Evolutionary conservation across 2,113 vertebrate species (phyloP).

Genomic region (Columba livia): DNA sequence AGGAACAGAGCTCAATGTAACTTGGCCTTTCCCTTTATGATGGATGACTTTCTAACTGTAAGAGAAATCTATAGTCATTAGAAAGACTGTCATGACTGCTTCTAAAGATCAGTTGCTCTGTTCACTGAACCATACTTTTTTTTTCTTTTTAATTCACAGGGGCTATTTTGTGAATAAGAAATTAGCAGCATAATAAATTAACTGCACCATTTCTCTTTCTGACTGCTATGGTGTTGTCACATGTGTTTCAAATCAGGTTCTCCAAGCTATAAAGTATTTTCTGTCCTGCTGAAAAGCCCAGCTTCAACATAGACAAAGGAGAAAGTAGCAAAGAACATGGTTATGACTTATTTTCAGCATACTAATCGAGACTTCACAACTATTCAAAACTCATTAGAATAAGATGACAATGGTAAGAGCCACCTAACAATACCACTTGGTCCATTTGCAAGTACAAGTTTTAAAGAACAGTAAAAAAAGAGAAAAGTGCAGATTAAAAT

Average conservation of each 20-base stretch:
- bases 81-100: not conserved
- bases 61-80: not conserved
- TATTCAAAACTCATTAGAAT: slow-evolving; percentile 11
- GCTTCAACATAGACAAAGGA: not conserved
- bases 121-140: not conserved
- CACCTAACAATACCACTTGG: not conserved
- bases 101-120: slow-evolving; percentile 8
- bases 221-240: not conserved
- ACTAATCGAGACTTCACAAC: not conserved
- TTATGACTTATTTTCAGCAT: not conserved
- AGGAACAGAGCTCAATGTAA: not conserved
- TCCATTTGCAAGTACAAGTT: not conserved
- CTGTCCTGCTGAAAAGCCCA: not conserved
- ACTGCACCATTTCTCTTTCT: not conserved
- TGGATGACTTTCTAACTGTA: not conserved
- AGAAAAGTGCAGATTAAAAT: not conserved
- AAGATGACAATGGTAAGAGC: not conserved
- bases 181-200: not conserved
- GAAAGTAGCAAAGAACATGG: not conserved
- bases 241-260: not conserved
- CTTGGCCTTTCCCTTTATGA: not conserved
- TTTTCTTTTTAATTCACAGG: not conserved
- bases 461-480: not conserved
- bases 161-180: not conserved
- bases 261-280: not conserved